phyloP scores from a whole-genome alignment of 2,113 vertebrate genomes.

The Barnardius zonarius region DNA sequence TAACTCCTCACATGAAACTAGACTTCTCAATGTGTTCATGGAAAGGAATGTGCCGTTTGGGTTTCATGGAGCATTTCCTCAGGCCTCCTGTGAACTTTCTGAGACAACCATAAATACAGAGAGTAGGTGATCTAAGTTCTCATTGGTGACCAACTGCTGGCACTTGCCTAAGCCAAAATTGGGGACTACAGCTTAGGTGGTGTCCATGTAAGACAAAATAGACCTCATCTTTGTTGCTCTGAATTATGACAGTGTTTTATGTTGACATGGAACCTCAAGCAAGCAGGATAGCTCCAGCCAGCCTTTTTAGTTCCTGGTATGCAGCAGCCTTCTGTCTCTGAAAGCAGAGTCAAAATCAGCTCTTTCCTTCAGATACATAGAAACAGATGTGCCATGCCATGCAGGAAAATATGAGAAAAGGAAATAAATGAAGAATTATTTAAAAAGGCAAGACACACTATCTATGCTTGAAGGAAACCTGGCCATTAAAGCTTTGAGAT shows the following conservation, averaged over 20 bases:
- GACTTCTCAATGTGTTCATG: background rate
- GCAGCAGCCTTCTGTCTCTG: background rate
- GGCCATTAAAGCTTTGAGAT: background rate
- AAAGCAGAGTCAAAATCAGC: background rate
- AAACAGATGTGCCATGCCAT: background rate
- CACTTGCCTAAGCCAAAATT: background rate
- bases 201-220: background rate
- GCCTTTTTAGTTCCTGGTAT: background rate
- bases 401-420: background rate
- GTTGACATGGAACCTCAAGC: background rate
- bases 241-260: background rate
- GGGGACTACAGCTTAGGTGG: background rate
- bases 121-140: background rate
- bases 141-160: background rate
- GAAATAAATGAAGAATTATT: background rate
- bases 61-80: background rate
- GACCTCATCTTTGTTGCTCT: background rate
- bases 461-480: background rate
- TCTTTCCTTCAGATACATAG: background rate
- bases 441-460: background rate
- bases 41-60: background rate
- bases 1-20: background rate
- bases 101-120: background rate
- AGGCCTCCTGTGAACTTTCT: background rate
- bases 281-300: background rate